Conservation (phyloP, 2,888 invertebrate genomes). For the Andrena bicolor region DNA sequence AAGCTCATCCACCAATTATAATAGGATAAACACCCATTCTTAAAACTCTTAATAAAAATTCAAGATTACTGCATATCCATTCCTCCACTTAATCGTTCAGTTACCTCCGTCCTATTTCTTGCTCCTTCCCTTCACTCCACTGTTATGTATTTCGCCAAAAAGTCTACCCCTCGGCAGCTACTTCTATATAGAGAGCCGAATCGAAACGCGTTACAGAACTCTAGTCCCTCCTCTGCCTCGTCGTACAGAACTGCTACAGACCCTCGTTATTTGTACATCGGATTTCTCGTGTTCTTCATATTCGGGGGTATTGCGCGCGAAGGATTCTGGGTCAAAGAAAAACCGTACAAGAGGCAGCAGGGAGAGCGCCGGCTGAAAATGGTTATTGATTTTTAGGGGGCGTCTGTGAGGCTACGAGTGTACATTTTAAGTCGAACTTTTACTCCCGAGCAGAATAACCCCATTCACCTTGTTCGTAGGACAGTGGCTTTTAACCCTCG, state of each 20-base stretch:
- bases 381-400: constrained; percentile 51
- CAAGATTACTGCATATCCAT: no score
- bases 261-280: constrained; percentile 17
- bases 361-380: constrained; percentile 40
- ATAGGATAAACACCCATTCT: no score
- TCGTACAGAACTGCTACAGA: constrained; percentile 7
- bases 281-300: constrained; percentile 11
- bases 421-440: constrained; percentile 25
- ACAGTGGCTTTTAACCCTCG: not conserved
- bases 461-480: not conserved
- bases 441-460: constrained; percentile 5
- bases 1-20: no score
- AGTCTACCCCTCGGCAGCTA: not conserved
- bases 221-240: not conserved
- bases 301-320: constrained; percentile 24
- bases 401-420: not conserved
- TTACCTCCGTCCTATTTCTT: no score
- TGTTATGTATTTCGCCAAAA: not conserved
- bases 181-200: not conserved
- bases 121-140: no score
- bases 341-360: constrained; percentile 24
- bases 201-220: constrained; percentile 1
- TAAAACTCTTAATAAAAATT: no score
- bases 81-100: no score
- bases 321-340: constrained; percentile 54